Evolutionary conservation across 2,797 vertebrate genomes (phyloP), one percentile per base, ranked within the genome.

Genomic region (Lates japonicus): DNA sequence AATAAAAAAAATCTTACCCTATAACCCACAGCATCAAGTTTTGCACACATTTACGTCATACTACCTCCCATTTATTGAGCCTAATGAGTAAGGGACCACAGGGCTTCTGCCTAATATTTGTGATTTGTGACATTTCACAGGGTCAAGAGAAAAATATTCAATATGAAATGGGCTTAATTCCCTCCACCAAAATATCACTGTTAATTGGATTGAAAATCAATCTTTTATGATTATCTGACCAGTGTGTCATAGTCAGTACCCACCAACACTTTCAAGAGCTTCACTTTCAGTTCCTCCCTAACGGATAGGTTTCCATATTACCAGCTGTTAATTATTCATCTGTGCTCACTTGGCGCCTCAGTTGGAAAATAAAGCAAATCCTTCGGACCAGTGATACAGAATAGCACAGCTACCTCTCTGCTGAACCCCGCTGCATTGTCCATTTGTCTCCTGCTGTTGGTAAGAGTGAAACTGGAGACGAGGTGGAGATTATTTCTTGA

Each of bases 261-360:
- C 37, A 52, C 46, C 59, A 86, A 85, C 71, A 69, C 79, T 84
- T 80, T 85, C 60, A 80, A 79, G 70, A 88, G 90, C 88, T 91
- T 90, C 90, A 90, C 88, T 93, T 92, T 94, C 92, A 93, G 90
- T 88, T 90, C 88, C 91, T 93, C 81, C 70, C 84, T 61, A 70
- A 81, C 74, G 73, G 91, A 89, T 91, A 81, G 92, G 93, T 92
- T 94, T 95, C 93, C 92, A 94, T 94, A 95, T 93, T 94, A 93
- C 92, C 78, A 41, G 49, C 25, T 1, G 13, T 95, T 91, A 94
- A 95, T 95, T 94, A 95, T 95, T 95, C 74, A 95, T 92, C 83
- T 65, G 54, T 74, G 86, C 79, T 88, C 71, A 61, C 90, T 77
- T 91, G 90, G 88, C 76, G 10, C 63, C 77, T 90, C 76, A 51